Conservation (phyloP, 2,113 vertebrate genomes). For the Cacatua alba region DNA sequence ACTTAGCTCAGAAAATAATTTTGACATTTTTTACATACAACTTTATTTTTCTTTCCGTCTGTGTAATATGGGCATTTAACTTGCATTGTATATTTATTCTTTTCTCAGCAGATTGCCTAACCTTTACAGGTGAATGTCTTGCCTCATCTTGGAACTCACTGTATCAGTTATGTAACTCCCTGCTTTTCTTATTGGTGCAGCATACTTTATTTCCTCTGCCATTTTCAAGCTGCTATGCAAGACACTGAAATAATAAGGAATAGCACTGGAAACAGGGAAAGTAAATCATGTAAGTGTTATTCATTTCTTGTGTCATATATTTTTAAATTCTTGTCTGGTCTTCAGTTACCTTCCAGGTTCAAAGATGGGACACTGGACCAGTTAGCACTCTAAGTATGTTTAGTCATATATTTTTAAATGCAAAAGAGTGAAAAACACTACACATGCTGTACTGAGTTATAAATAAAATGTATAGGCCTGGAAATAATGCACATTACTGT, state of each 20-base stretch:
- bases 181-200: not conserved
- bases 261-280: not conserved
- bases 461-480: not conserved
- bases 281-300: not conserved
- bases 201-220: not conserved
- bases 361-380: not conserved
- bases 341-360: not conserved
- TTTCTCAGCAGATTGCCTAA: not conserved
- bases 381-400: not conserved
- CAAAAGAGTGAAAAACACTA: not conserved
- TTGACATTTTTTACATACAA: not conserved
- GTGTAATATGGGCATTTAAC: not conserved
- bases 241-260: not conserved
- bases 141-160: not conserved
- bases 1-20: not conserved
- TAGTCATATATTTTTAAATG: not conserved
- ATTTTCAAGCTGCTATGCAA: not conserved
- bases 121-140: not conserved
- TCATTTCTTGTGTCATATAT: not conserved
- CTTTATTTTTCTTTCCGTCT: not conserved
- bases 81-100: not conserved
- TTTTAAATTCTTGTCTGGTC: not conserved
- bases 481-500: not conserved
- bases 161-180: not conserved
- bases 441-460: not conserved